Conservation (phyloP, 2,888 invertebrate species). For the Rhabditoides inermis region DNA sequence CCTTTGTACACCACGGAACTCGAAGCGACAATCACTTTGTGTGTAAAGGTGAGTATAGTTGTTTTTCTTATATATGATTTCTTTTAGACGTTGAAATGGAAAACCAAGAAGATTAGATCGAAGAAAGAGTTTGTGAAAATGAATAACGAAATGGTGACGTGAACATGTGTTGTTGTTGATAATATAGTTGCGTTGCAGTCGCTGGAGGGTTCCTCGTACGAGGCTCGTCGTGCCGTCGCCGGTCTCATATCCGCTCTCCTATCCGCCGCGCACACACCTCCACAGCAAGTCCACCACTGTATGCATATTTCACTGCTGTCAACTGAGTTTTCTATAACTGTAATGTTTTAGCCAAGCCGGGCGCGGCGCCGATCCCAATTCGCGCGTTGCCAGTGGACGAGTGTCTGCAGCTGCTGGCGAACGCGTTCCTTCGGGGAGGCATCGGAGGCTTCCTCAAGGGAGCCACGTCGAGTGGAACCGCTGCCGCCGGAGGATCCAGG, state of each 20-base stretch:
- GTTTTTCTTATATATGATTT: no score
- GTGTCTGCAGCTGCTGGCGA: slow-evolving; percentile 78
- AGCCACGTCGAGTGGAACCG: slow-evolving; percentile 54
- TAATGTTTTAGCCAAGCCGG: no score
- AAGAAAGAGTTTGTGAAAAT: no score
- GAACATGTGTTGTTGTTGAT: slow-evolving; percentile 82
- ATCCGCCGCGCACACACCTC: slow-evolving; percentile 59
- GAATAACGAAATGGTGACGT: no score
- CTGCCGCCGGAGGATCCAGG: slow-evolving; percentile 76
- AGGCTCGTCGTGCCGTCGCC: slow-evolving; percentile 81
- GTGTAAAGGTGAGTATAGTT: slow-evolving; percentile 34
- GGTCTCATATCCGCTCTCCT: slow-evolving; percentile 79
- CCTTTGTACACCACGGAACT: slow-evolving; percentile 65
- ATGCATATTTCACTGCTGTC: no score
- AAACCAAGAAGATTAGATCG: no score
- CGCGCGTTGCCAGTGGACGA: slow-evolving; percentile 65
- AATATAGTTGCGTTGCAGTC: slow-evolving; percentile 66
- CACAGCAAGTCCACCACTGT: no score
- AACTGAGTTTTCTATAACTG: no score
- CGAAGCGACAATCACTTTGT: slow-evolving; percentile 40
- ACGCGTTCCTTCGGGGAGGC: slow-evolving; percentile 86
- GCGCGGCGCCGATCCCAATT: slow-evolving; percentile 12
- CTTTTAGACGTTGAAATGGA: no score
- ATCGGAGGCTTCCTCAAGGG: slow-evolving; percentile 75
- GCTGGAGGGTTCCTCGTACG: slow-evolving; percentile 82